Base-by-base conservation (phyloP, 2,888 invertebrate species). In the Conomelus anceps region DNA sequence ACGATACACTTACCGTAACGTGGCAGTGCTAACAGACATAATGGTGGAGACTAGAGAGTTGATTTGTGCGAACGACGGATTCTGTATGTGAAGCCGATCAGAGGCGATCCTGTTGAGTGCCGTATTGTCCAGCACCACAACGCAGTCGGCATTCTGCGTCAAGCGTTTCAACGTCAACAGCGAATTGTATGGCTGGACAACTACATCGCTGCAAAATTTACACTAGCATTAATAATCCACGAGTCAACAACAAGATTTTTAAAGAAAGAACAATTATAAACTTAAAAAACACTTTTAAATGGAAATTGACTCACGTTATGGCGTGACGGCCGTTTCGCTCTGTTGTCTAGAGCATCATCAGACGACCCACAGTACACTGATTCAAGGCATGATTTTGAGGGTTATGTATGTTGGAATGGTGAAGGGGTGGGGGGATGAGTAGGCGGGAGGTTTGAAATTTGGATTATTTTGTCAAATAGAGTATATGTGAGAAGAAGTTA, bases 21-120 rank as follows among this genome's bases (percentile, higher is more conserved):
- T 99, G 13, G 99, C 97, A 0, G 99, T 99, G 91, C 98, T 98
- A 41, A 98, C 98, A 34, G 99, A 98, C 99, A 99, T 99, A 88
- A 99, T 99, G 3, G 98, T 99, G 17, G 99, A 99, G 0, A 99
- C 99, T 89, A 99, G 95, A 84, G 98, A 97, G 93, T 99, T 99
- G 92, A 99, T 99, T 94, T 99, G 99, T 22, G 98, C 96, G 93
- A 99, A 99, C 0, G 98, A 97, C 0, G 99, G 99, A 93, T 98
- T 99, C 93, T 98, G 97, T 92, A 99, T 98, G 92, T 98, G 98
- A 26, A 99, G 95, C 86, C 99, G 95, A 93, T 99, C 99, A 11
- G 97, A 96, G 23, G 98, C 98, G 92, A 98, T 98, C 90, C 98
- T 95, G 94, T 99, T 98, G 85, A 99, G 94, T 0, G 99, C 99